phyloP scores from a whole-genome alignment of 1,140 invertebrate species.

The Lepeophtheirus salmonis region DNA sequence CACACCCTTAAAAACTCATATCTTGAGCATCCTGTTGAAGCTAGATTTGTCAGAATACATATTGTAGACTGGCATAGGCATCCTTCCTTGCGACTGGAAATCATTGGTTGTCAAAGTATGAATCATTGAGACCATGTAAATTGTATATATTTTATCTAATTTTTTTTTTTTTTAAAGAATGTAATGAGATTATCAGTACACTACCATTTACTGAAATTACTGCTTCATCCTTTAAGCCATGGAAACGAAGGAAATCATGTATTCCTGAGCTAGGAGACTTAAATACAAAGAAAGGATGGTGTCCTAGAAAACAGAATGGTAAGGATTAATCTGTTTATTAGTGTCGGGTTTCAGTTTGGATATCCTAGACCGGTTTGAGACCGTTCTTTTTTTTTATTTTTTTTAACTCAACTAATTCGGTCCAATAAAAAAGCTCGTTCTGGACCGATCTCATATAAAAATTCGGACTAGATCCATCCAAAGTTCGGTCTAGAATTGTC shows the following conservation, averaged over 20 bases:
- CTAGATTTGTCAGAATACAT: constrained; percentile 36
- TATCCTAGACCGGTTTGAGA: no score
- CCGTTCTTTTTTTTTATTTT: no score
- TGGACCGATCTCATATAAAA: no score
- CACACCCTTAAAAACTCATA: constrained; percentile 32
- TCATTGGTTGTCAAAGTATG: constrained; percentile 38
- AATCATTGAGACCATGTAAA: not conserved
- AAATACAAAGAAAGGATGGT: constrained; percentile 36
- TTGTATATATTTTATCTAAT: not conserved
- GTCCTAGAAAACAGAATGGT: constrained; percentile 35
- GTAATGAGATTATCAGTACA: constrained; percentile 34
- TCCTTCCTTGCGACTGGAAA: constrained; percentile 36
- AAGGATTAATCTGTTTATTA: constrained; percentile 19
- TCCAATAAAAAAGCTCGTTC: no score
- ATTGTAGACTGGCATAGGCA: constrained; percentile 34
- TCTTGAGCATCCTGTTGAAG: constrained; percentile 32
- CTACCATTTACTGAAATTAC: constrained; percentile 34
- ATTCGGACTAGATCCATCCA: no score
- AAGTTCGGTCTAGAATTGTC: no score
- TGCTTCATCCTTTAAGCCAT: constrained; percentile 30
- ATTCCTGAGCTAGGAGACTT: constrained; percentile 36
- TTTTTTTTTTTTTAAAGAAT: constrained; percentile 30
- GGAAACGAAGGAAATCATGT: constrained; percentile 31
- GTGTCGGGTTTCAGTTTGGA: no score
- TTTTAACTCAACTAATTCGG: no score